Conservation (phyloP, 1,140 invertebrate genomes). For the Drosophila persimilis region DNA sequence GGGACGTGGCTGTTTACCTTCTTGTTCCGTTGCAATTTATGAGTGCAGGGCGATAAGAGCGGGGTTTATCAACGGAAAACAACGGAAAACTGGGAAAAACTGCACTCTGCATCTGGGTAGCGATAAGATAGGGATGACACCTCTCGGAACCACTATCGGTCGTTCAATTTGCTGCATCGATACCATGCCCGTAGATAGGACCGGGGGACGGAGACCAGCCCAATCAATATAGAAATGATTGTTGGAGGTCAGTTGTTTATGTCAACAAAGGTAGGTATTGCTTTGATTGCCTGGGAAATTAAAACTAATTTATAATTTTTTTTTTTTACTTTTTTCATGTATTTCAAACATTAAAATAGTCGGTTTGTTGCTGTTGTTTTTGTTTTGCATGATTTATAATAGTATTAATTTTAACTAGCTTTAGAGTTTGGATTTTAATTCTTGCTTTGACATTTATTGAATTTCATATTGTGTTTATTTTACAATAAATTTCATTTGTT, state of each 20-base stretch:
- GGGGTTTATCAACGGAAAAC: conserved; percentile 47
- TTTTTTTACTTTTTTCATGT: conserved; percentile 65
- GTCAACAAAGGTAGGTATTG: conserved; percentile 47
- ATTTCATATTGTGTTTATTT: conserved; percentile 71
- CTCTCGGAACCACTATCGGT: conserved; percentile 55
- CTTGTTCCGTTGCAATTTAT: conserved; percentile 78
- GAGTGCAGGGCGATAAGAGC: conserved; percentile 63
- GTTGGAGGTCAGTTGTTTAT: conserved; percentile 81
- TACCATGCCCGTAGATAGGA: conserved; percentile 16
- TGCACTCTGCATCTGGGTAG: conserved; percentile 72
- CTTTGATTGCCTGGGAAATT: conserved; percentile 49
- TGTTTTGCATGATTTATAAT: conserved; percentile 69
- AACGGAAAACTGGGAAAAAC: conserved; percentile 43
- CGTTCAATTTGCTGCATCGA: conserved; percentile 49
- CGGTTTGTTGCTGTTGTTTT: conserved; percentile 50
- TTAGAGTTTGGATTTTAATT: conserved; percentile 73
- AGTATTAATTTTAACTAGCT: conserved; percentile 81
- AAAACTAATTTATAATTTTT: conserved; percentile 57
- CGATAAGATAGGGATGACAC: conserved; percentile 66
- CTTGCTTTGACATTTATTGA: conserved; percentile 74
- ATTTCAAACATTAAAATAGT: conserved; percentile 83
- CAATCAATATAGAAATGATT: conserved; percentile 78
- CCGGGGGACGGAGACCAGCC: conserved; percentile 8
- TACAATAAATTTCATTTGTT: conserved; percentile 68
- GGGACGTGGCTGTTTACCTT: conserved; percentile 62